Evolutionary conservation across 53 echinoderm and acorn worm species (phyloP), one percentile per base, ranked within the genome.

Genomic region (Stichopus horrens): DNA sequence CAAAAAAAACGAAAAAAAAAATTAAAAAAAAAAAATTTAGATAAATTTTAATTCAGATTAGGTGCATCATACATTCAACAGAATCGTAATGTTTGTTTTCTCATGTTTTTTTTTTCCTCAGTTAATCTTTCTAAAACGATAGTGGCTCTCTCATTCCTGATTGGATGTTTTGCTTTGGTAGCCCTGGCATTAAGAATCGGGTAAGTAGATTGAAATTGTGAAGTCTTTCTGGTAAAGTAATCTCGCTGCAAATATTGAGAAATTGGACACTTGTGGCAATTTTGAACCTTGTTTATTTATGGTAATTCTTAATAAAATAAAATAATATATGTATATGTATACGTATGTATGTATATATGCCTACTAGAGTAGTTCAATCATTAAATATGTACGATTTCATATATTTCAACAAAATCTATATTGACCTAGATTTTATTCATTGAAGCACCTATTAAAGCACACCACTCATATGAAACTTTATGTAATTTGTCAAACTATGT

Each of bases 121-220:
- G 71, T 7, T 71, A 71, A 71, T 71, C 7, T 56, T 4, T 57
- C 81, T 5, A n/a, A 19, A 23, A 57, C 57, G 4, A 60, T 90
- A 5, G 75, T 89, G 19, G 73, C 92, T 11, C 54, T 92, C 7
- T 92, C 90, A 1, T 60, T 92, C 21, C 80, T 92, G 11, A 89
- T 92, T 57, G 92, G 92, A n/a, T 86, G 89, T 21, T 92, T 92
- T 53, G 92, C 89, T n/a, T 21, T 92, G 37, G 86, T 90, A 9
- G 92, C 92, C 37, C 87, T 92, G 37, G 55, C 86, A 23, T 86
- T 92, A 9, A 54, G 92, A 58, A 92, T 92, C 22, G 92, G 92
- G 92, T 92, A 86, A 90, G 92, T 90, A 55, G 54, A 19, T 79
- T 79, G 14, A 55, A 55, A n/a, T 18, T 8, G 20, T 23, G 22